Evolutionary conservation across 2,888 invertebrate species (phyloP), one percentile per base, ranked within the genome.

Genomic region (Synergus japonicus): DNA sequence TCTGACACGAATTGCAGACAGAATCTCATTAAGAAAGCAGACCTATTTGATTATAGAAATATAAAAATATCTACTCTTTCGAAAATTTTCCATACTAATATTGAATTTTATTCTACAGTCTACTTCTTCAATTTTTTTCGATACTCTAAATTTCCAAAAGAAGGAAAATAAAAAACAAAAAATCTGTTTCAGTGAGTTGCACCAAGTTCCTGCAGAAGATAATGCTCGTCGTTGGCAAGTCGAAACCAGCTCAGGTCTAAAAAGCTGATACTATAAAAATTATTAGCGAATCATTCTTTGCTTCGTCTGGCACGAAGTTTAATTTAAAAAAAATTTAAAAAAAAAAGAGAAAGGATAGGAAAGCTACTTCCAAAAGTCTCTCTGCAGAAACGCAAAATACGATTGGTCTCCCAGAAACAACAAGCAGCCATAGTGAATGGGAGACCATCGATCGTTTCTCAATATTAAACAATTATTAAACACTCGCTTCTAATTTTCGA

Each of bases 181-280:
- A 65, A 37, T 77, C 2, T 65, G 77, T 93, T 93, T 15, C 93
- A 95, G 95, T 94, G 93, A 93, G 90, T 87, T 88, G 93, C 82
- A 96, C 96, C 43, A 93, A 93, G 87, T 93, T 94, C 88, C 93
- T 96, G 84, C 96, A 96, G 92, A 96, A 96, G 92, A 89, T 96
- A 87, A 93, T 96, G 89, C 93, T 96, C 92, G 96, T 96, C 84
- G 95, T 96, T 86, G 96, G 96, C 85, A 95, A 96, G 90, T 92
- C 95, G 86, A 95, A 95, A 93, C 94, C 95, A 89, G 94, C 95
- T 90, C 94, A 95, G 93, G 94, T 96, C 91, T 96, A 94, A 94
- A 92, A 73, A 73, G 73, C 37, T 54, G 73, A 73, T 73, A 73
- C 54, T 29, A 29, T 73, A 54, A 54, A 49, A 63, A 12, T 29